These are phyloP conservation scores for Oligia latruncula DNA, from an alignment of 2,888 invertebrate genomes.

Conservation along the genomic window DNA sequence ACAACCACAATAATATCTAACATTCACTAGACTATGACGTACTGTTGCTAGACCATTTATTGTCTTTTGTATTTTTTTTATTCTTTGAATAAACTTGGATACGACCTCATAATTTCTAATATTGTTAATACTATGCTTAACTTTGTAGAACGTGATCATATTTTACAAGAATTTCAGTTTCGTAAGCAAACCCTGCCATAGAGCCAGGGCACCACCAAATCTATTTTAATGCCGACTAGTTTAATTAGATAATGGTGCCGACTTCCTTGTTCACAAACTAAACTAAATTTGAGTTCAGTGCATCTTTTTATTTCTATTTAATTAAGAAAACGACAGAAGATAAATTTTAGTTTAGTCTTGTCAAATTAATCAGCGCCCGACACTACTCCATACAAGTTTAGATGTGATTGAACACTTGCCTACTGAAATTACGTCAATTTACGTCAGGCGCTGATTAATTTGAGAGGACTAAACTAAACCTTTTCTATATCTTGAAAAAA, in stretches of 20 bases:
- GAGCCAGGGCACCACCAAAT: neutral
- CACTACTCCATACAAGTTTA: too few relatives aligned
- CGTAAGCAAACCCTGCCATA: too few relatives aligned
- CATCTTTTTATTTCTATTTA: too few relatives aligned
- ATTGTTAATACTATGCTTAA: neutral
- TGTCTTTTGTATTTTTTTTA: constrained; percentile 34
- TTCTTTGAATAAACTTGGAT: constrained; percentile 30
- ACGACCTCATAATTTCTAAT: constrained; percentile 4
- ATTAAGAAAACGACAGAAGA: too few relatives aligned
- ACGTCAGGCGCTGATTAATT: too few relatives aligned
- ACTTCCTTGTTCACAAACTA: too few relatives aligned
- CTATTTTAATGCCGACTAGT: neutral
- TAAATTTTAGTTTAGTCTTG: too few relatives aligned
- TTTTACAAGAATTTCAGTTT: neutral
- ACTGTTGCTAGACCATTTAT: constrained; percentile 28
- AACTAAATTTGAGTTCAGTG: too few relatives aligned
- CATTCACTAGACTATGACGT: constrained; percentile 46
- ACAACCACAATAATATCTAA: constrained; percentile 30
- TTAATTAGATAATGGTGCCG: neutral
- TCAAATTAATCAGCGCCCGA: too few relatives aligned
- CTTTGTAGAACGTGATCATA: neutral
- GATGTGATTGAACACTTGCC: too few relatives aligned
- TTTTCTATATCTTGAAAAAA: neutral
- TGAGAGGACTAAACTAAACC: too few relatives aligned
- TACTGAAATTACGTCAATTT: too few relatives aligned